Base-by-base conservation (phyloP, 2,888 invertebrate genomes). In the Lissocephala sabroskyi region DNA sequence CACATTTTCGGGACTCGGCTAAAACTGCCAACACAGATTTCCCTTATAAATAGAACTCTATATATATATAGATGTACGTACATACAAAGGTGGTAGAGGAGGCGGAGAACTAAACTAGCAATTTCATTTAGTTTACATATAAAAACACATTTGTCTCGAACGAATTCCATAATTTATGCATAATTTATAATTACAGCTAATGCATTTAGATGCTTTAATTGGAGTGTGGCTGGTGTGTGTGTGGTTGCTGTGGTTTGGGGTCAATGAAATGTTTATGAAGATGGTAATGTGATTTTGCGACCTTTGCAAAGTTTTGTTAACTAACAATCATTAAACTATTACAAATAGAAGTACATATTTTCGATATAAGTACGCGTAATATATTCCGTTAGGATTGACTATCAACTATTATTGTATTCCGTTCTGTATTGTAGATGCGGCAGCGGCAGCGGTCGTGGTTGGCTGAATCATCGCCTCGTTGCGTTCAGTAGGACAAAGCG, bases 401-500 rank as follows among this genome's bases (percentile, higher is more conserved):
- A 68, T 73, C 58, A 73, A 49, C 68, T 68, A 68, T 68, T 68
- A 68, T 68, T 68, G 68, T 68, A 1, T 35, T 35, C 14, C 9
- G n/a, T n/a, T n/a, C n/a, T 10, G 35, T 35, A 35, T 35, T 35
- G 35, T 35, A 35, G 16, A 16, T 35, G 13, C 16, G 35, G 4
- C 23, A 23, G 7, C 3, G 4, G 4, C 23, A 23, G 7, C 3
- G 23, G 23, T 23, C 23, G 3, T 23, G 3, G 7, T 23, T 23
- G 7, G 23, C n/a, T n/a, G n/a, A n/a, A 23, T 5, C 23, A 23
- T 7, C 3, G 23, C 7, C 7, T 23, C 23, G 10, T 16, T 14
- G n/a, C 32, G 44, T 85, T 81, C n/a, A 89, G 82, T 89, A 89
- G 56, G 88, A 88, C 79, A 90, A 85, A 79, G 91, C 89, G 61